Evolutionary conservation across 2,888 invertebrate species (phyloP), one percentile per base, ranked within the genome.

Genomic region (Oithona nana): DNA sequence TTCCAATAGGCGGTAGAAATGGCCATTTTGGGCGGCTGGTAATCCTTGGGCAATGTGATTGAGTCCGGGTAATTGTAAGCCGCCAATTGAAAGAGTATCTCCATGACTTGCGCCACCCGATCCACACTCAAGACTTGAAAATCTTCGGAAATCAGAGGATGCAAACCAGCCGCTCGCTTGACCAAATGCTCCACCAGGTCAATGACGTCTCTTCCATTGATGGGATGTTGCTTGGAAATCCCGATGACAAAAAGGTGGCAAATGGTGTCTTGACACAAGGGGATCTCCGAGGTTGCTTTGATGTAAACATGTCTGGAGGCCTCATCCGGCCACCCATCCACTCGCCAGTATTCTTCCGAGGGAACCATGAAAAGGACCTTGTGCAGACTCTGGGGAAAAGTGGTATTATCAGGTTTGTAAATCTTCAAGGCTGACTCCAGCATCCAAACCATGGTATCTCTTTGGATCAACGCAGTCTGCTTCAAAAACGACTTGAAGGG

Each of bases 1-100:
- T 92, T 92, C 95, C 95, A 95, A 74, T 93, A 95, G 63, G 87
- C 76, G 64, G 83, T 83, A n/a, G 88, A 83, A 69, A 95, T 90
- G 1, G 90, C 93, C 69, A 95, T 75, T 67, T 83, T 82, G 0
- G 94, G 94, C 0, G 93, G 84, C n/a, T 76, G 78, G 72, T 86
- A 87, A 76, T 86, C 88, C 16, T 80, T 73, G 0, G 95, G 94
- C 64, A 94, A 76, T 3, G 82, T 81, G 68, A 93, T 90, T 70
- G 89, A 90, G 68, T 93, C 93, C 0, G 93, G 93, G 71, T 92
- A 48, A 20, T 50, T 26, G 28, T 59, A 59, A 13, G 59, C 49
- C 11, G 59, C 59, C 22, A 61, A 28, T 28, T 61, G 54, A 22
- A 54, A 54, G 28, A 61, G 54, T 20, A 28, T 30, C 24, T 52